Base-by-base conservation (phyloP, 2,797 vertebrate genomes). In the Telmatherina bonti region DNA sequence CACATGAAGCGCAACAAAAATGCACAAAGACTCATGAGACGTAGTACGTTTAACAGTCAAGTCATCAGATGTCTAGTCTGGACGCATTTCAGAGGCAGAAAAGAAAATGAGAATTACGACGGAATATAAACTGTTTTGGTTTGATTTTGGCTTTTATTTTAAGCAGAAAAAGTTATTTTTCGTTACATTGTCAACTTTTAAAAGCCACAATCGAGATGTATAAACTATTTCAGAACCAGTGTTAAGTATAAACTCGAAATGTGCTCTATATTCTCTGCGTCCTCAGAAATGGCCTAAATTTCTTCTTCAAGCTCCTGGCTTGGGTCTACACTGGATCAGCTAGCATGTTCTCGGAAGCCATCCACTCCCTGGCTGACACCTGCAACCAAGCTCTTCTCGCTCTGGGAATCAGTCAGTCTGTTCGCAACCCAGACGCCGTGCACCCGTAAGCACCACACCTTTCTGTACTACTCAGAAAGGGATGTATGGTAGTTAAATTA, bases 261-360 rank as follows among this genome's bases (percentile, higher is more conserved):
- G 2, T 45, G 0, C 4, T 71, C 54, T 85, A 5, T 90, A 15
- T 92, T 30, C 79, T 80, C 38, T 91, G 71, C 64, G 0, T 89
- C 59, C 68, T 64, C 86, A 99, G 98, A 93, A 99, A 99, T 91
- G 98, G 98, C 16, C 92, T 99, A 91, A 99, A 99, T 88, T 99
- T 98, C 91, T 91, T 99, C 93, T 99, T 99, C 86, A 99, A 99
- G 88, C 95, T 99, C n/a, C 94, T 99, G 89, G 98, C 98, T 6
- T 99, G 98, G 98, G 94, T 99, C 90, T 98, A 99, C 92, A 99
- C 98, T 0, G 98, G 98, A 83, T 99, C 98, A 72, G 96, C 97
- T 36, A 97, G 97, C 90, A 99, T 99, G 98, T 99, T 99, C 89
- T 99, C 98, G 2, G 98, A 99, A 93, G 97, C 97, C 81, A 96